phyloP scores from a whole-genome alignment of 64 coral and sea anemone species.

The Platygyra sinensis region DNA sequence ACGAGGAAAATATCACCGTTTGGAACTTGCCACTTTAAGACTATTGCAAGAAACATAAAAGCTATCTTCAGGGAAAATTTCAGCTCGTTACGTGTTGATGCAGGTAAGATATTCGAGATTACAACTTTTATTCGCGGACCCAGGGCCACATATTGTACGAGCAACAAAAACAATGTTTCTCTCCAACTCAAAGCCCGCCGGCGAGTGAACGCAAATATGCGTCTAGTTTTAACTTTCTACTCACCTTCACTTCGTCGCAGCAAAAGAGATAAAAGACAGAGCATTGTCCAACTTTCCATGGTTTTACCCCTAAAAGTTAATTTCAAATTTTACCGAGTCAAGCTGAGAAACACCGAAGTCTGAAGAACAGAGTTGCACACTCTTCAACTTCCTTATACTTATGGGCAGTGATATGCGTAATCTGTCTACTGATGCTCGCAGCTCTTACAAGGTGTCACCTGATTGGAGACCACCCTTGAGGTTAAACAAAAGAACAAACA shows the following conservation, averaged over 20 bases:
- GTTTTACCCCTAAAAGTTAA: background rate
- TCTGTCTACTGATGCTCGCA: background rate
- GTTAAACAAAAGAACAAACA: too few species aligned
- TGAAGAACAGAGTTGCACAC: background rate
- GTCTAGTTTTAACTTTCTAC: conserved; percentile 6
- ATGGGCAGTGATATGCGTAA: background rate
- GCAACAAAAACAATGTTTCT: background rate
- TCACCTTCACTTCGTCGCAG: background rate
- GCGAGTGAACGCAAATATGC: too few species aligned
- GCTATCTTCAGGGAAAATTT: too few species aligned
- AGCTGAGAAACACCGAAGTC: background rate
- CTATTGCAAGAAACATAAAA: too few species aligned
- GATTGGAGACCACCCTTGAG: too few species aligned
- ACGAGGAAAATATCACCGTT: too few species aligned
- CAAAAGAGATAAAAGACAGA: conserved; percentile 7
- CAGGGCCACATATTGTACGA: too few species aligned
- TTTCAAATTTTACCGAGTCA: background rate
- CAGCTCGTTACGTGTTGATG: too few species aligned
- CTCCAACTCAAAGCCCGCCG: too few species aligned
- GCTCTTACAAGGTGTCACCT: background rate
- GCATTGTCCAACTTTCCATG: background rate
- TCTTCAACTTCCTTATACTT: background rate
- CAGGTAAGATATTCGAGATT: too few species aligned
- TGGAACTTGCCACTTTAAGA: too few species aligned
- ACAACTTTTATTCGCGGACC: too few species aligned